Base-by-base conservation (phyloP, 64 coral and sea anemone genomes). In the Cladopsammia gracilis region DNA sequence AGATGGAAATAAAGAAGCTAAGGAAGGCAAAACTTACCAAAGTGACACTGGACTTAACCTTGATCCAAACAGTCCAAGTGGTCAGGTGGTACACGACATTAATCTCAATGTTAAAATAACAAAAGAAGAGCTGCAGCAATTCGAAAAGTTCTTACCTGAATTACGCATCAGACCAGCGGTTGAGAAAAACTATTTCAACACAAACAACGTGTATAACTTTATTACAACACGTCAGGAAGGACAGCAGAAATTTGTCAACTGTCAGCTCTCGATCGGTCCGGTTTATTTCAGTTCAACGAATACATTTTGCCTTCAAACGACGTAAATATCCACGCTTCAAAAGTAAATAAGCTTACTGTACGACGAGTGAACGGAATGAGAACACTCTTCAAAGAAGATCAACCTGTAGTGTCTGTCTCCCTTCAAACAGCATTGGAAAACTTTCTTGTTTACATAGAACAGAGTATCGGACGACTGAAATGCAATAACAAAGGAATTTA, bases 391-490 rank as follows among this genome's bases (percentile, higher is more conserved):
- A 89, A 89, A 79, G 75, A 90, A 34, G 70, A 66, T 51, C 10
- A 80, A 46, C 77, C 48, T 18, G 65, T 91, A 54, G 10, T 58
- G 62, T 62, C 89, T 19, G 65, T 79, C 6, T 8, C 76, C 18
- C 19, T 82, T 20, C 67, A 68, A 20, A 75, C 83, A 42, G 64
- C 77, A 91, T 5, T 83, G 19, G 23, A 50, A 72, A 52, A 82
- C 48, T 91, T 91, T 71, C 75, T 91, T 60, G 10, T 12, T 51
- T 89, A 56, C 56, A n/a, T 79, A 25, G 15, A 81, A n/a, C 61
- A 82, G 62, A n/a, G 48, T 44, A 23, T 71, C 45, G 79, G 25
- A 20, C 26, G 26, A 58, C 12, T 45, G 10, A 73, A 89, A 58
- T 58, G 25, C 25, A 88, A 25, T 14, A 61, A 62, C 53, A 56